Evolutionary conservation across 2,888 invertebrate species (phyloP), one percentile per base, ranked within the genome.

Genomic region (Drosophila mulleri): DNA sequence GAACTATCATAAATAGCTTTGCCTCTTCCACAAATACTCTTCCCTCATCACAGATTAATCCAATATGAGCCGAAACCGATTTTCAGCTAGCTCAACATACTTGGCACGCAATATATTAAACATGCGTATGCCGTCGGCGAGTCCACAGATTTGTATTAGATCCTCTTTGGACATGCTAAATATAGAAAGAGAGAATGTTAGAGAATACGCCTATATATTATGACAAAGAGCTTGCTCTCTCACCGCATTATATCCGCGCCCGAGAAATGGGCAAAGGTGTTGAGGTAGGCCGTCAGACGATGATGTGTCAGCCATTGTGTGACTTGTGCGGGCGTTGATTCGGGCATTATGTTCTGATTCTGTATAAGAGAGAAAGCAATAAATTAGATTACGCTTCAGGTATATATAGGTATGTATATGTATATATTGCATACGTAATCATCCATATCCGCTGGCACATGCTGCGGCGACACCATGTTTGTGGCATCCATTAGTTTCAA

Each of bases 61-160:
- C 32, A 62, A 29, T 18, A 0, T 16, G 5, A 9, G 8, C 23
- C 14, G 2, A 45, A 23, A 2, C 4, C 2, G 4, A 9, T 47
- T 66, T 62, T 73, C 45, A 82, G 73, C 78, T 20, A 11, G 16
- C 9, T 8, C 37, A 37, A 80, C 95, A 95, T 92, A 96, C 96
- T 96, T 97, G 83, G 96, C 95, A 90, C 97, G 97, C 53, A 98
- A 93, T 39, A 97, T 96, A 93, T 98, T 98, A 93, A 96, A 98
- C 70, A 98, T 95, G 80, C 98, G 95, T 67, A 98, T 98, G 6
- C 98, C 99, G 92, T 98, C 98, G 42, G 98, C 97, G 70, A 98
- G 94, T 0, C 98, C 98, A 92, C 98, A 98, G 67, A 99, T 98
- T 93, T 98, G 97, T 66, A 98, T 97, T 45, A 98, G 94, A 93